Percentiles rank a stretch among this genome's conserved stretches.
Conservation (phyloP, 1,140 invertebrate genomes). For the Bombus pyrosoma region DNA sequence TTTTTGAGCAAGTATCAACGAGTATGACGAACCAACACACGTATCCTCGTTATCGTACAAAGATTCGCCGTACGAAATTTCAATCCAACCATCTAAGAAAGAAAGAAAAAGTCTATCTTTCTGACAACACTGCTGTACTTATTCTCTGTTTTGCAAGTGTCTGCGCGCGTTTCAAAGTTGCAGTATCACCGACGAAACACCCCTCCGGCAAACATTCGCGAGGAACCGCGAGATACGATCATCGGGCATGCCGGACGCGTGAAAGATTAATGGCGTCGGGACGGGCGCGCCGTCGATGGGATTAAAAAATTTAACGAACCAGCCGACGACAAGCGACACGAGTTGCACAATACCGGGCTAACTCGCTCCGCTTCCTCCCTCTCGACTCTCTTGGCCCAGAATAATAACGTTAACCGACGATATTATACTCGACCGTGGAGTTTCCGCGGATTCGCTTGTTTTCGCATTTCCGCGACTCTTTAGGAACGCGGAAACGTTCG, state of each 20-base stretch:
- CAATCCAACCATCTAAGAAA: too few relatives aligned
- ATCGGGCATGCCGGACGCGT: constrained; percentile 42
- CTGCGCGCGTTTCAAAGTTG: not conserved
- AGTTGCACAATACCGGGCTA: constrained; percentile 40
- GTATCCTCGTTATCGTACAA: too few relatives aligned
- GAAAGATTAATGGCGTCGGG: constrained; percentile 60
- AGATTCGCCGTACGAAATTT: too few relatives aligned
- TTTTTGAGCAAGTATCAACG: too few relatives aligned
- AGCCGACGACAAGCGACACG: constrained; percentile 30
- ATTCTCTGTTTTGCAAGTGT: fast-evolving
- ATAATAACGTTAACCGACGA: constrained; percentile 58
- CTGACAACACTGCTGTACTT: too few relatives aligned
- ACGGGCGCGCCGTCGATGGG: constrained; percentile 40
- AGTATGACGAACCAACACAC: too few relatives aligned
- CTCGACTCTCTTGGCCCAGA: not conserved
- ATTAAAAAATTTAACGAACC: constrained; percentile 66
- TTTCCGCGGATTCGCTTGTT: constrained; percentile 12
- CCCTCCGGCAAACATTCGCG: constrained; percentile 11
- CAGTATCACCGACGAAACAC: not conserved
- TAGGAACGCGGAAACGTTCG: not conserved
- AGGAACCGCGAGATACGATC: constrained; percentile 56
- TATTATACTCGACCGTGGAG: constrained; percentile 41
- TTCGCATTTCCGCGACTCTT: constrained; percentile 25
- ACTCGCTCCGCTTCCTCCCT: not conserved
- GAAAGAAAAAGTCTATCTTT: not conserved